phyloP scores from a whole-genome alignment of 2,797 vertebrate species.

The Trachurus trachurus region DNA sequence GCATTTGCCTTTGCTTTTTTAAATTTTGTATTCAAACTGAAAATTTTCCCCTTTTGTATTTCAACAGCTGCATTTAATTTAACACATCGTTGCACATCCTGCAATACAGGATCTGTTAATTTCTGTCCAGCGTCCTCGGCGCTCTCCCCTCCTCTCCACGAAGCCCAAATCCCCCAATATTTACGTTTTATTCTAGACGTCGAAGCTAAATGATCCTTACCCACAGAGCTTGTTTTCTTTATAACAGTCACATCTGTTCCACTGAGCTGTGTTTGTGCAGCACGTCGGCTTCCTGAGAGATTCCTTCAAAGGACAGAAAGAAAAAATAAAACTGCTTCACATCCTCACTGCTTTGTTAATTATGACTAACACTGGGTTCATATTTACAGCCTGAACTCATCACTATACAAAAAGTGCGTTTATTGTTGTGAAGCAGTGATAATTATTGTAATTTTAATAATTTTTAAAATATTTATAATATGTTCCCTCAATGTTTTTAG shows the following conservation, averaged over 20 bases:
- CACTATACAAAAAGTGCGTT: neutral
- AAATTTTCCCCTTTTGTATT: conserved; percentile 73
- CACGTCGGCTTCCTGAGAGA: conserved; percentile 76
- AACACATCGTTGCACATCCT: conserved; percentile 91
- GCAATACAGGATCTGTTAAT: conserved; percentile 87
- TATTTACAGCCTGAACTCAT: neutral
- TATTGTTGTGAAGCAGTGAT: neutral
- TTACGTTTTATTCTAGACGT: conserved; percentile 86
- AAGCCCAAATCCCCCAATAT: conserved; percentile 85
- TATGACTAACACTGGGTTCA: conserved; percentile 24
- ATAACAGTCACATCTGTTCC: conserved; percentile 82
- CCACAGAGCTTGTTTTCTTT: conserved; percentile 76
- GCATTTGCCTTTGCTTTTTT: conserved; percentile 46
- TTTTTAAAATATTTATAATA: neutral
- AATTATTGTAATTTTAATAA: conserved; percentile 3
- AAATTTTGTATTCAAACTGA: conserved; percentile 70
- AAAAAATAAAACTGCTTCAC: conserved; percentile 57
- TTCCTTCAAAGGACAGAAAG: conserved; percentile 68
- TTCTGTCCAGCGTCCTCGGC: conserved; percentile 77
- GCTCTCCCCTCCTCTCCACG: conserved; percentile 59
- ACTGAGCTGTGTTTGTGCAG: conserved; percentile 78
- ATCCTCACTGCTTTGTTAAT: conserved; percentile 37
- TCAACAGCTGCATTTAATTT: conserved; percentile 91
- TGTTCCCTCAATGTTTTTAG: neutral
- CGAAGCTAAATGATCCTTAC: conserved; percentile 87